Base-by-base conservation (phyloP, 2,888 invertebrate genomes). In the Furcula furcula region DNA sequence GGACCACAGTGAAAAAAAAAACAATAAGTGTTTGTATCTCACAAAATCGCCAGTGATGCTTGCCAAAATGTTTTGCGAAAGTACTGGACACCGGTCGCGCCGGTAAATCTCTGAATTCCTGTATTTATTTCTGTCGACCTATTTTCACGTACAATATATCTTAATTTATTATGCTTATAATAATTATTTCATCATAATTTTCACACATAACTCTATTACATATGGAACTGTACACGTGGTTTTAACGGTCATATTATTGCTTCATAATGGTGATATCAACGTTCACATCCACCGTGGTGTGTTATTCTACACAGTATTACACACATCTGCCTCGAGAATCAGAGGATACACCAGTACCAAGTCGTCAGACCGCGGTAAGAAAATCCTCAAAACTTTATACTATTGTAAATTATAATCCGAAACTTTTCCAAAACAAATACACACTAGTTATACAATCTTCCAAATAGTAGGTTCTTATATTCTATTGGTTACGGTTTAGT, bases 21-120 rank as follows among this genome's bases (percentile, higher is more conserved):
- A 62, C 48, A 54, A 63, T 57, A 60, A 65, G 59, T 55, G 59
- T 52, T 55, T 43, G 51, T n/a, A n/a, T n/a, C 46, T 48, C 35
- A 50, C 55, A 53, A 34, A 47, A 45, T 36, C 34, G 56, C 42
- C 51, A 53, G 68, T 51, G 64, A 56, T 64, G 62, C 60, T 67
- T 77, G 78, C 76, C 76, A 76, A 75, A 65, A 65, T 47, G 48
- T 49, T 63, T 48, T 48, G 56, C 56, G 58, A 65, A 58, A 60
- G 57, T 64, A 65, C 63, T 68, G 65, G 65, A 66, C 55, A 25
- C 26, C 31, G 31, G 29, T 14, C 26, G 51, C 50, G 46, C 45
- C 57, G 68, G 68, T 69, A 71, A 68, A 64, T 58, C 47, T 44
- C 36, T 51, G 47, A 52, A 59, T 63, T 54, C 51, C 46, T 60